These are phyloP conservation scores for Phenganax stokvisi DNA, from an alignment of 92 coral and sea anemone species.

Conservation along the genomic window DNA sequence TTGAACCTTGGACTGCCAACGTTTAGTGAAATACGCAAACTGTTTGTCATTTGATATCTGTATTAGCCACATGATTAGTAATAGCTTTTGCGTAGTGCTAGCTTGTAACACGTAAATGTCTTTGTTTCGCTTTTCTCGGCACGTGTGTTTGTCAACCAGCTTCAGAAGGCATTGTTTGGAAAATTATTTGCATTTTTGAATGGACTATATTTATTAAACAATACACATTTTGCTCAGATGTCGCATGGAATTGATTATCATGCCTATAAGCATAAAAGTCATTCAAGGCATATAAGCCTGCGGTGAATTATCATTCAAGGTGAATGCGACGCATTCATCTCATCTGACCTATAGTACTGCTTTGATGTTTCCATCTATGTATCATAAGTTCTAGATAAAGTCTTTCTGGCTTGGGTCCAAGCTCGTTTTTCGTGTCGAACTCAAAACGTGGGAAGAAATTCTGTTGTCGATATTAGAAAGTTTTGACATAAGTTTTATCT, in stretches of 20 bases:
- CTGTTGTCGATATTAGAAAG: too few species aligned
- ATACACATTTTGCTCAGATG: too few species aligned
- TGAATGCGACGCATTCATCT: background rate
- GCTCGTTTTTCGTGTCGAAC: too few species aligned
- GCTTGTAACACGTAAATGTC: too few species aligned
- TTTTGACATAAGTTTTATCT: too few species aligned
- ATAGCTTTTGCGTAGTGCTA: too few species aligned
- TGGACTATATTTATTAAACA: background rate
- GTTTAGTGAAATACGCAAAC: background rate
- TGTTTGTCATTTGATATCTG: slow-evolving; percentile 14
- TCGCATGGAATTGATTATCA: background rate
- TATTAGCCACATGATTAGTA: background rate
- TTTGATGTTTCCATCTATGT: background rate
- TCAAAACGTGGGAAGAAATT: too few species aligned
- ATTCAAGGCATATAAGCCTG: background rate
- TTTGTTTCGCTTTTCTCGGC: too few species aligned
- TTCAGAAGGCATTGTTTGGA: background rate
- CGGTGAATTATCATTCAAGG: background rate
- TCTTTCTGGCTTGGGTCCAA: too few species aligned
- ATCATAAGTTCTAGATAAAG: too few species aligned
- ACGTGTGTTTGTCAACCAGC: too few species aligned
- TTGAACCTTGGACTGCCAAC: slow-evolving; percentile 1
- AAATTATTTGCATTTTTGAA: slow-evolving; percentile 1
- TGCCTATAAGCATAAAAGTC: background rate
- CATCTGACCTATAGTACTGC: background rate